Percentiles rank a stretch among this genome's conserved stretches.
phyloP scores from a whole-genome alignment of 2,797 vertebrate genomes.

The Sebastes itinus region DNA sequence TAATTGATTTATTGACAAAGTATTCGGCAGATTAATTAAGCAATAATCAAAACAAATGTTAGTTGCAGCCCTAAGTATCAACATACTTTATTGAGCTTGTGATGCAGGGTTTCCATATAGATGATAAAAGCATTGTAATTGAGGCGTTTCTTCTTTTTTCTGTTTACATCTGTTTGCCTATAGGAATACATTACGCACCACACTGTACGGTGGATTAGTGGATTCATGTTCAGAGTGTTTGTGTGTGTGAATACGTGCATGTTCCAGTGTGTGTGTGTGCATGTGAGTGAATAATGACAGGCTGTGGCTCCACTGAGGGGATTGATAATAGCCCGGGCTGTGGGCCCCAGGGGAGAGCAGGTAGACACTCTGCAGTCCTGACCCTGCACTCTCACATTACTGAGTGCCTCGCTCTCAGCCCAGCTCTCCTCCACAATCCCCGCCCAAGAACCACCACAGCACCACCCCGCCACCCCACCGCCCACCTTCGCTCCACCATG shows the following conservation, averaged over 20 bases:
- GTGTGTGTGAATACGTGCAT: slow-evolving; percentile 18
- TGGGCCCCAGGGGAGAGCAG: slow-evolving; percentile 91
- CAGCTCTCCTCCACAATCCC: slow-evolving; percentile 62
- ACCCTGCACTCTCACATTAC: slow-evolving; percentile 96
- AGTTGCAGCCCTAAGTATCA: not conserved
- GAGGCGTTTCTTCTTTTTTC: not conserved
- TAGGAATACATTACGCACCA: slow-evolving; percentile 1
- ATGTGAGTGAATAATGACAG: slow-evolving; percentile 89
- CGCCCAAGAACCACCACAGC: slow-evolving; percentile 51
- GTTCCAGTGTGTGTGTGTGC: slow-evolving; percentile 18
- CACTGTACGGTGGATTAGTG: not conserved
- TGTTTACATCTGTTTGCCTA: slow-evolving; percentile 15
- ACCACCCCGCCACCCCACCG: slow-evolving; percentile 37
- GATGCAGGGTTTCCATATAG: not conserved
- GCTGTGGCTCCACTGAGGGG: slow-evolving; percentile 89
- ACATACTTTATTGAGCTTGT: not conserved
- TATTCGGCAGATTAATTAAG: not conserved
- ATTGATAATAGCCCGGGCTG: slow-evolving; percentile 91
- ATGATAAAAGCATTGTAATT: not conserved
- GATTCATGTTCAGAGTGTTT: slow-evolving; percentile 8
- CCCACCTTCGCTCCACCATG: slow-evolving; percentile 87
- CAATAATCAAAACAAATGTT: not conserved
- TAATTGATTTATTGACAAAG: not conserved
- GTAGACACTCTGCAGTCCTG: slow-evolving; percentile 94
- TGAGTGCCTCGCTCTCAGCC: slow-evolving; percentile 85